phyloP scores from a whole-genome alignment of 1,140 invertebrate species.

The Meteorus sp. region DNA sequence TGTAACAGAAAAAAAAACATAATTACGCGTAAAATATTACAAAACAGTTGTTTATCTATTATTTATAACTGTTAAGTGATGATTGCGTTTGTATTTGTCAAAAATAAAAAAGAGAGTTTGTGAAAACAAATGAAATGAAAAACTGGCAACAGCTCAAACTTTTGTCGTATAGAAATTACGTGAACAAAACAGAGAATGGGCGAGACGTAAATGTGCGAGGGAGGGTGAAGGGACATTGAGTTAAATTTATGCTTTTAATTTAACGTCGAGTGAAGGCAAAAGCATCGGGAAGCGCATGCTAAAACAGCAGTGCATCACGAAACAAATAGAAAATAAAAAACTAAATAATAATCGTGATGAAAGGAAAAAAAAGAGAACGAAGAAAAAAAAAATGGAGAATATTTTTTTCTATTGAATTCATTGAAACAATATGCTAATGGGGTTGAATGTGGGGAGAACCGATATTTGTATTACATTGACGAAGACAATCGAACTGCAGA shows the following conservation, averaged over 20 bases:
- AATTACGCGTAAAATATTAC: background rate
- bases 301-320: background rate
- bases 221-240: conserved; percentile 27
- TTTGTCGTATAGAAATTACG: conserved; percentile 10
- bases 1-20: background rate
- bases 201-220: background rate
- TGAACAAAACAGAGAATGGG: conserved; percentile 6
- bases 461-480: too few relatives aligned
- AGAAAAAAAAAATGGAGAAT: background rate
- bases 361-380: background rate
- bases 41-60: background rate
- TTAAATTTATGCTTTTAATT: conserved; percentile 60
- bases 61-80: background rate
- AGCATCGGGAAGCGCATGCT: conserved; percentile 46
- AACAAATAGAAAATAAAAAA: conserved; percentile 9
- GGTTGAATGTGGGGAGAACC: too few relatives aligned
- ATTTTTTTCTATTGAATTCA: conserved; percentile 54
- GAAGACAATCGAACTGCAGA: too few relatives aligned
- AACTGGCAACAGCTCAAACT: conserved; percentile 19
- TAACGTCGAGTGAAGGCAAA: conserved; percentile 57
- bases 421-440: conserved; percentile 60
- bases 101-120: background rate
- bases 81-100: too few relatives aligned
- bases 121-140: conserved; percentile 19
- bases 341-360: background rate